Percentiles rank a stretch among this genome's conserved stretches.
These are phyloP conservation scores for Dryas iulia DNA, from an alignment of 1,140 invertebrate genomes.

Conservation along the genomic window DNA sequence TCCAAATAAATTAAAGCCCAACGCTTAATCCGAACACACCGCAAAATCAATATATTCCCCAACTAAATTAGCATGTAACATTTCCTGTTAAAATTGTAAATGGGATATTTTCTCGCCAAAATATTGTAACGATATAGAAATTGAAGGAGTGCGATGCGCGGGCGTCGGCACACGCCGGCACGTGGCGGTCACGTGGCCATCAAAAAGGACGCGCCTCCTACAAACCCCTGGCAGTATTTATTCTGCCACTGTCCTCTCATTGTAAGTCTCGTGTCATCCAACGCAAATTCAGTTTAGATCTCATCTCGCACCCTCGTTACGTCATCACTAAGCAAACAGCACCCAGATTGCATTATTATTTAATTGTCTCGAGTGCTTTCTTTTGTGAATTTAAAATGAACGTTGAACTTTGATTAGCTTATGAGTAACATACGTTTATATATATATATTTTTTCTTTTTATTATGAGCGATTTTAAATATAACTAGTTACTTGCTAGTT, in stretches of 20 bases:
- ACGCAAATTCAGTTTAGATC: conserved; percentile 69
- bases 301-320: conserved; percentile 49
- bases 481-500: background rate
- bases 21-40: conserved; percentile 37
- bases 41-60: conserved; percentile 66
- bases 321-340: conserved; percentile 57
- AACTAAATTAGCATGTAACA: conserved; percentile 77
- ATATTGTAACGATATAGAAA: conserved; percentile 44
- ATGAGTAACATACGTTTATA: background rate
- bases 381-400: conserved; percentile 53
- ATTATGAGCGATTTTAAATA: no score
- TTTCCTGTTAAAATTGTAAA: conserved; percentile 74
- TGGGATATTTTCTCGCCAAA: conserved; percentile 51
- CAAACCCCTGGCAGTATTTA: conserved; percentile 60
- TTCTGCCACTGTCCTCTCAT: conserved; percentile 67
- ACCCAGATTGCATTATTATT: conserved; percentile 69
- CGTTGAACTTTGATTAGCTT: conserved; percentile 33
- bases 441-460: no score
- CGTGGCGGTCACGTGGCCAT: conserved; percentile 41
- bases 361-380: conserved; percentile 71
- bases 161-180: conserved; percentile 44
- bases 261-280: conserved; percentile 61
- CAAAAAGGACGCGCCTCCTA: conserved; percentile 37
- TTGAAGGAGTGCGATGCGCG: conserved; percentile 33
- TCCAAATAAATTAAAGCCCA: background rate